Evolutionary conservation across 2,113 vertebrate genomes (phyloP).

Genomic region (Lasiurus cinereus): DNA sequence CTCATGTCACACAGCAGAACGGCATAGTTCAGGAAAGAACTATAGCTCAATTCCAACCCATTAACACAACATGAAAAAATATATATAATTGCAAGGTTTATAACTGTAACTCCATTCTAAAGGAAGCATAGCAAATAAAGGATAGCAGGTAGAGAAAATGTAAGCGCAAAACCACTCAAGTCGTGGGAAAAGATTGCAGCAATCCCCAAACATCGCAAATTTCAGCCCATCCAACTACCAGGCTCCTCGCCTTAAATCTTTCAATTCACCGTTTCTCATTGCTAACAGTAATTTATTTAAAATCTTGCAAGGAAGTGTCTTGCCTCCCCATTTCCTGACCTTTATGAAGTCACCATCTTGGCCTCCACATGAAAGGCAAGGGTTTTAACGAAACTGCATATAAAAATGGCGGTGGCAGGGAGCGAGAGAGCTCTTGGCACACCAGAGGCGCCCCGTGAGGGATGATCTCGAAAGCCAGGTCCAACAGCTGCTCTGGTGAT

Average conservation of each 20-base stretch:
- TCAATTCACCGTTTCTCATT: slow-evolving; percentile 50
- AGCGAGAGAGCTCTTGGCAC: slow-evolving; percentile 63
- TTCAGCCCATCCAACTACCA: not conserved
- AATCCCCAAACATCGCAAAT: not conserved
- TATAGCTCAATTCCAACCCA: not conserved
- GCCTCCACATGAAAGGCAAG: slow-evolving; percentile 68
- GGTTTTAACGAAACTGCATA: slow-evolving; percentile 74
- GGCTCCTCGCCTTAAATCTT: not conserved
- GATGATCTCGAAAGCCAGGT: slow-evolving; percentile 66
- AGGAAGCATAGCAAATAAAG: not conserved
- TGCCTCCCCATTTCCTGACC: slow-evolving; percentile 56
- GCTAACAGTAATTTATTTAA: slow-evolving; percentile 64
- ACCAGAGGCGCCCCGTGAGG: not conserved
- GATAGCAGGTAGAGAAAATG: not conserved
- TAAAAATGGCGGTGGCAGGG: slow-evolving; percentile 67
- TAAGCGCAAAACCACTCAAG: not conserved
- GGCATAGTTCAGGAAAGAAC: not conserved
- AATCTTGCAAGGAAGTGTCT: slow-evolving; percentile 66
- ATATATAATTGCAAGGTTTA: not conserved
- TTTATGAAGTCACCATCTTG: slow-evolving; percentile 72
- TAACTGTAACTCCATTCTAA: not conserved
- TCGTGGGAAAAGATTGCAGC: not conserved
- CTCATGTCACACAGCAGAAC: not conserved
- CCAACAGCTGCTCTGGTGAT: slow-evolving; percentile 73
- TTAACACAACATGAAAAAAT: not conserved